Evolutionary conservation across 2,888 invertebrate genomes (phyloP).

Genomic region (Saturnia japonica): DNA sequence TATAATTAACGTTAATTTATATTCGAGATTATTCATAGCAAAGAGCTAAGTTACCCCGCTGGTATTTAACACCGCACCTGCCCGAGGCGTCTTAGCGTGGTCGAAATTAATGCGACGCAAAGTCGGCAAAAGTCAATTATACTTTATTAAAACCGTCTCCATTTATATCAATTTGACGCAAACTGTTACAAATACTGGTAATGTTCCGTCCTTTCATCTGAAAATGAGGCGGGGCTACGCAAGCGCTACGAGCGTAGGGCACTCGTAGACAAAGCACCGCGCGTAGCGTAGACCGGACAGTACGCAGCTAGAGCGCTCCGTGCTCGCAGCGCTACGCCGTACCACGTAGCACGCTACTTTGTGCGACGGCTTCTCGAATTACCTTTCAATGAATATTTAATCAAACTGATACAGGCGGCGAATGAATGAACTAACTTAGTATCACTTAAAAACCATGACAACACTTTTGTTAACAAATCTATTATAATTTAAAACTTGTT

Average conservation of each 20-base stretch:
- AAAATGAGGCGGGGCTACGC: slow-evolving; percentile 79
- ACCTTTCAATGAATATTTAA: slow-evolving; percentile 74
- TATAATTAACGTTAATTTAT: slow-evolving; percentile 78
- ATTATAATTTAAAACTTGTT: slow-evolving; percentile 61
- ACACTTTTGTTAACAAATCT: slow-evolving; percentile 58
- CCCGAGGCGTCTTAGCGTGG: slow-evolving; percentile 78
- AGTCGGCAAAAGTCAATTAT: slow-evolving; percentile 82
- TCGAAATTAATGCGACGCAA: slow-evolving; percentile 80
- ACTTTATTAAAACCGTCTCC: slow-evolving; percentile 82
- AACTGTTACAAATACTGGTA: slow-evolving; percentile 82
- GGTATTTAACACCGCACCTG: slow-evolving; percentile 78
- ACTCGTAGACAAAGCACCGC: slow-evolving; percentile 51
- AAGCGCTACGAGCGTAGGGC: slow-evolving; percentile 66
- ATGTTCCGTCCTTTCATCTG: slow-evolving; percentile 79
- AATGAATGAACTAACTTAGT: slow-evolving; percentile 68
- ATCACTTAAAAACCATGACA: slow-evolving; percentile 60
- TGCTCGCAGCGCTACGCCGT: slow-evolving; percentile 49
- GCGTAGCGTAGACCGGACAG: slow-evolving; percentile 54
- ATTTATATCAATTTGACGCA: slow-evolving; percentile 83
- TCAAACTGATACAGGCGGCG: slow-evolving; percentile 62
- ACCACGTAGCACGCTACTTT: slow-evolving; percentile 45
- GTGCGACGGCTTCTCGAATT: slow-evolving; percentile 52
- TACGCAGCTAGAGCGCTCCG: slow-evolving; percentile 58
- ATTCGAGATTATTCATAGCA: slow-evolving; percentile 75
- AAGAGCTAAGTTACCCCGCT: slow-evolving; percentile 68